These are phyloP conservation scores for Resseliella maxima DNA, from an alignment of 2,888 invertebrate genomes.

Conservation along the genomic window DNA sequence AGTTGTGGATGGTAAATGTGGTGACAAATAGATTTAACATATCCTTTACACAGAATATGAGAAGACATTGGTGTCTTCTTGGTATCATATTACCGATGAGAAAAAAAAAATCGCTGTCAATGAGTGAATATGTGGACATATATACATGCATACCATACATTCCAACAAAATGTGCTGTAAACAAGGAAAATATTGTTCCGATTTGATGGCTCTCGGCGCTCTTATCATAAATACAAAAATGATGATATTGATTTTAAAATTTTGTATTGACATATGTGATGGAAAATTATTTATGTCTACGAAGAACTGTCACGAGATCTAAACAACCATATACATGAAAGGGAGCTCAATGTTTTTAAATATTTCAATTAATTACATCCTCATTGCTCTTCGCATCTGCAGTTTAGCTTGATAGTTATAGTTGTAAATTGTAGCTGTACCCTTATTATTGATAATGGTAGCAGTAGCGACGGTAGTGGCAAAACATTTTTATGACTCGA, in stretches of 20 bases:
- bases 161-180: background rate
- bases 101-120: background rate
- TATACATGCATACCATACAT: background rate
- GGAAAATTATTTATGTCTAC: background rate
- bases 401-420: background rate
- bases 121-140: background rate
- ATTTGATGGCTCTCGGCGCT: conserved; percentile 2
- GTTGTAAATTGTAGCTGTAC: too few relatives aligned
- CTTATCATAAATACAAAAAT: conserved; percentile 17
- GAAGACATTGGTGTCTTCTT: background rate
- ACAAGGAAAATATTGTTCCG: background rate
- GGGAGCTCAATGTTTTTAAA: background rate
- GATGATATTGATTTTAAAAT: background rate
- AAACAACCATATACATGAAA: background rate
- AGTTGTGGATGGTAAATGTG: background rate
- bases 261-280: conserved; percentile 23
- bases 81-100: conserved; percentile 28
- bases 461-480: background rate
- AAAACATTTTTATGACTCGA: background rate
- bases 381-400: background rate
- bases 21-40: conserved; percentile 36
- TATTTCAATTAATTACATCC: conserved; percentile 46
- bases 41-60: conserved; percentile 14
- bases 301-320: background rate
- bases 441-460: background rate